A percentile compares a stretch with the other conserved stretches of the same genome.
Conservation (phyloP, 1,140 invertebrate genomes). For the Lycorma delicatula region DNA sequence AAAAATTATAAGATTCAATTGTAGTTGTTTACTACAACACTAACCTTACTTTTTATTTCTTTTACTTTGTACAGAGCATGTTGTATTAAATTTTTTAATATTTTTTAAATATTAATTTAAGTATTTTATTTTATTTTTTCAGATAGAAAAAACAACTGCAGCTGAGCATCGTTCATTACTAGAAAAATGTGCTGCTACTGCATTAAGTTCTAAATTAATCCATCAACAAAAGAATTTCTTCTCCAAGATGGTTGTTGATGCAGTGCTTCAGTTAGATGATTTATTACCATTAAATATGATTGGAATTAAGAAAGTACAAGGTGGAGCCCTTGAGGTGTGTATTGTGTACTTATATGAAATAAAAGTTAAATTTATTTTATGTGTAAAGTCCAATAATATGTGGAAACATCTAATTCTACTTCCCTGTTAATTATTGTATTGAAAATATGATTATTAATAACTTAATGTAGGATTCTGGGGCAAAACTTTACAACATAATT, state of each 20-base stretch:
- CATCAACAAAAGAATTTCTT: constrained; percentile 95
- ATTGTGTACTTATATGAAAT: background rate
- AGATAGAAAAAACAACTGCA: constrained; percentile 52
- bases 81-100: no score
- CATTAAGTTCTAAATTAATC: constrained; percentile 94
- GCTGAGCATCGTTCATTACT: constrained; percentile 64
- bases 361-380: background rate
- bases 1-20: no score
- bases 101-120: no score
- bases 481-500: no score
- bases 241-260: constrained; percentile 94
- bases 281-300: constrained; percentile 97
- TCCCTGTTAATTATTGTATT: no score
- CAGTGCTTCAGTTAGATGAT: constrained; percentile 88
- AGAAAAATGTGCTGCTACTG: constrained; percentile 91
- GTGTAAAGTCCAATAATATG: background rate
- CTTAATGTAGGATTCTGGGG: no score
- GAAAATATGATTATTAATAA: no score
- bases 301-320: constrained; percentile 97
- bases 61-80: no score
- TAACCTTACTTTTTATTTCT: no score
- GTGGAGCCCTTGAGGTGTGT: constrained; percentile 76
- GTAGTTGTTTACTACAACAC: no score
- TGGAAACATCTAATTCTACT: no score
- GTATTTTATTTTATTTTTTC: constrained; percentile 15